These are phyloP conservation scores for Eubasilissa regina DNA, from an alignment of 1,140 invertebrate species.

Conservation along the genomic window DNA sequence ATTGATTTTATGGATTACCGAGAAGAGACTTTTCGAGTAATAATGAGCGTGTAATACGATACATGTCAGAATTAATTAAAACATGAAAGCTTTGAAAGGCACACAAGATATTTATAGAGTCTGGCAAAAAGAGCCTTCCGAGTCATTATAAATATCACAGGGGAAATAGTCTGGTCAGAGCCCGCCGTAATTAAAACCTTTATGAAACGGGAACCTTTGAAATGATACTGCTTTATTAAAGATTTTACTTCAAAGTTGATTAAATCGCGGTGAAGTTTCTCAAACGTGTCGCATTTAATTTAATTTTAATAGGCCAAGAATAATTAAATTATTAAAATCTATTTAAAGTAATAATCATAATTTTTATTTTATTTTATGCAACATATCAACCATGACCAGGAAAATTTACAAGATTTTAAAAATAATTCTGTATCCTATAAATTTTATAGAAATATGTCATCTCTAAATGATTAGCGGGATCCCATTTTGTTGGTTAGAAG, in stretches of 20 bases:
- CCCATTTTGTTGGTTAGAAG: too few species aligned
- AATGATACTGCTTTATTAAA: background rate
- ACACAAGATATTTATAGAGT: conserved; percentile 37
- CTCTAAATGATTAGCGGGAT: too few species aligned
- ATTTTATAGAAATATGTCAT: too few species aligned
- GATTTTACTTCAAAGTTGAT: conserved; percentile 24
- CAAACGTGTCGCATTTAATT: too few species aligned
- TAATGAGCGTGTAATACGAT: conserved; percentile 56
- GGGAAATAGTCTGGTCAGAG: conserved; percentile 39
- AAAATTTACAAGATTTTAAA: too few species aligned
- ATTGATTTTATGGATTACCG: conserved; percentile 24
- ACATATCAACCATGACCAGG: too few species aligned
- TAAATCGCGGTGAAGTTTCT: background rate
- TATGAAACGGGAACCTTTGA: conserved; percentile 18
- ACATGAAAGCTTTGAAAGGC: conserved; percentile 56
- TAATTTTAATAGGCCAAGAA: too few species aligned
- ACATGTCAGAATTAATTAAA: conserved; percentile 60
- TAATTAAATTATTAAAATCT: too few species aligned
- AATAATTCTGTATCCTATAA: too few species aligned
- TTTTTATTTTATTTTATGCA: too few species aligned
- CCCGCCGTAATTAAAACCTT: conserved; percentile 45
- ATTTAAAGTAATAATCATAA: too few species aligned
- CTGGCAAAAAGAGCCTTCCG: conserved; percentile 39
- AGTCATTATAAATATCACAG: conserved; percentile 46
- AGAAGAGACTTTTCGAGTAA: background rate